Conservation (phyloP, 2,888 invertebrate species). For the Chydorus sphaericus region DNA sequence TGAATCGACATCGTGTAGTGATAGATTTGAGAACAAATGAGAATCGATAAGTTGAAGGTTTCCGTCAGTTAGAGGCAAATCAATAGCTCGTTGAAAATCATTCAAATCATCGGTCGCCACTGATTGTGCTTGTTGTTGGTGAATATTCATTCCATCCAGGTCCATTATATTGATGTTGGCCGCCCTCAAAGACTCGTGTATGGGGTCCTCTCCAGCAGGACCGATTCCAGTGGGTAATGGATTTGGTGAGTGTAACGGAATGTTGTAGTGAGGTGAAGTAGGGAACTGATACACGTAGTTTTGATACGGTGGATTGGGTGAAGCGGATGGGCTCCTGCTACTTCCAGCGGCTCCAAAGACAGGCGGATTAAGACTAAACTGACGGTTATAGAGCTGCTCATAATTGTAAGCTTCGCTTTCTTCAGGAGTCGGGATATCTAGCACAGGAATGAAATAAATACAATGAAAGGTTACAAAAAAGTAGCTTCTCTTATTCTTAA, state of each 20-base stretch:
- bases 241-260: background rate
- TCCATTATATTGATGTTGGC: conserved; percentile 25
- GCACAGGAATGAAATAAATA: background rate
- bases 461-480: too few relatives aligned
- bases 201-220: background rate
- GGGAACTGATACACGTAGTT: conserved; percentile 3
- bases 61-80: conserved; percentile 9
- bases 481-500: background rate
- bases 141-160: conserved; percentile 24
- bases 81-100: conserved; percentile 9
- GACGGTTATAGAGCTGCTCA: background rate
- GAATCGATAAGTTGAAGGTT: conserved; percentile 10
- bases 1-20: conserved; percentile 1
- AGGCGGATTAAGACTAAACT: background rate
- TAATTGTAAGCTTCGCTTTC: background rate
- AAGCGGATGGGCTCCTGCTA: background rate
- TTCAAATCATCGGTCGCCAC: conserved; percentile 6
- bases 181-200: background rate
- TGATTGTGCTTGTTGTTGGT: conserved; percentile 6
- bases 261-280: conserved; percentile 8
- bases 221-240: too few relatives aligned
- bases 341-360: background rate
- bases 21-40: conserved; percentile 9
- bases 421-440: background rate
- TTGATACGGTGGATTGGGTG: conserved; percentile 1